Evolutionary conservation across 2,888 invertebrate species (phyloP), one percentile per base, ranked within the genome.

Genomic region (Leistus spinibarbis): DNA sequence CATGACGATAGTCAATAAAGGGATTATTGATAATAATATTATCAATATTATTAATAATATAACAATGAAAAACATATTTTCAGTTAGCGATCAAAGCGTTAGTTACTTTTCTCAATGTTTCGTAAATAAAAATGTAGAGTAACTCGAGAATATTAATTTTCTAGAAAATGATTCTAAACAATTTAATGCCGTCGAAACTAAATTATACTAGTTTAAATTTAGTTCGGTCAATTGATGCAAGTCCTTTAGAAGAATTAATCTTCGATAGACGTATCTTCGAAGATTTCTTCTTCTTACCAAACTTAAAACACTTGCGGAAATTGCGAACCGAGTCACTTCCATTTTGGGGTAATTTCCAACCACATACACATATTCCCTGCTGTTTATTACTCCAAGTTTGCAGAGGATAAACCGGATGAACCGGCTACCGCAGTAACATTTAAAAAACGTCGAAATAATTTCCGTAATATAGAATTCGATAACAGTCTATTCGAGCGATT

Each of bases 381-480:
- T 1, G 22, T 7, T 20, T 3, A n/a, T 64, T 64, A 5, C n/a
- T 20, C 17, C n/a, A n/a, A n/a, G 64, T 27, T 40, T 40, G 10
- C 40, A 22, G n/a, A 63, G 22, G 22, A 22, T 19, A 63, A 20
- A 20, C n/a, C n/a, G n/a, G n/a, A n/a, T n/a, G n/a, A n/a, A n/a
- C n/a, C n/a, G n/a, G n/a, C n/a, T n/a, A n/a, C n/a, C 10, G 2
- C 1, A 13, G 2, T n/a, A 64, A 20, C 24, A 5, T 75, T 74
- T 17, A 75, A 75, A 64, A 75, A 24, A 24, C 63, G 64, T 13
- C 62, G 75, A 60, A 54, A 64, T 9, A 63, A 69, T 0, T 19
- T 63, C 19, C n/a, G 19, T n/a, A 54, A 24, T 0, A 22, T 5
- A 7, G 27, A 1, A 13, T 24, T 54, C n/a, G 69, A 75, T 0